phyloP scores from a whole-genome alignment of 2,797 vertebrate genomes.

The Chlorospingus flavigularis region DNA sequence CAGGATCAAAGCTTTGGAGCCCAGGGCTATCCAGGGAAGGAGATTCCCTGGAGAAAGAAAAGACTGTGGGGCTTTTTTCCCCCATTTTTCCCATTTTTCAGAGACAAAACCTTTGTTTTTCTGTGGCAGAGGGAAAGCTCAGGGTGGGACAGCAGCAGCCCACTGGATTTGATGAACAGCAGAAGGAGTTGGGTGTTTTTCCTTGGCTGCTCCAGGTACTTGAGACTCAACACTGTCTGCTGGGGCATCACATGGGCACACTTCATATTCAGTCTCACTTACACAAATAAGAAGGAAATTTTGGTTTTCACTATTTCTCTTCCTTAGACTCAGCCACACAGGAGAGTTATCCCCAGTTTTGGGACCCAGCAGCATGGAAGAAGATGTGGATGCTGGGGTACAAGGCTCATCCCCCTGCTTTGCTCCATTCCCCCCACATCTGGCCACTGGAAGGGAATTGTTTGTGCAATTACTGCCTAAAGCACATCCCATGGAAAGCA shows the following conservation, averaged over 20 bases:
- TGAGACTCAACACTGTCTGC: rapidly evolving
- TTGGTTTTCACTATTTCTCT: neutral
- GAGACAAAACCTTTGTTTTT: neutral
- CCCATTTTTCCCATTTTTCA: rapidly evolving
- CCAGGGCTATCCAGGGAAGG: neutral
- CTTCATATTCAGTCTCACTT: neutral
- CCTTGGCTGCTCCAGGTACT: neutral
- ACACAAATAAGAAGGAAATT: neutral
- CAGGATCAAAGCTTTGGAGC: neutral
- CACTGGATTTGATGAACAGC: rapidly evolving
- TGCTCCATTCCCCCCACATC: neutral
- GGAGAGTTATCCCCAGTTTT: neutral
- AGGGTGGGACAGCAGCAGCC: neutral
- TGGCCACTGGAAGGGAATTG: rapidly evolving
- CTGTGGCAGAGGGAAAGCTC: neutral
- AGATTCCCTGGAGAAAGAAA: neutral
- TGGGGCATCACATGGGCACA: rapidly evolving
- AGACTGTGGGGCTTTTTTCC: rapidly evolving
- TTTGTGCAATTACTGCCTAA: neutral
- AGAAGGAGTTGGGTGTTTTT: neutral
- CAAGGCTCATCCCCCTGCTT: neutral
- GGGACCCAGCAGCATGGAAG: neutral
- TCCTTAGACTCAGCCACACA: neutral
- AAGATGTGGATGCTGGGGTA: neutral
- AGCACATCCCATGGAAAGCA: neutral